A percentile compares a stretch with the other conserved stretches of the same genome.
Conservation (phyloP, 2,797 vertebrate species). For the Hafferia zeledoni region DNA sequence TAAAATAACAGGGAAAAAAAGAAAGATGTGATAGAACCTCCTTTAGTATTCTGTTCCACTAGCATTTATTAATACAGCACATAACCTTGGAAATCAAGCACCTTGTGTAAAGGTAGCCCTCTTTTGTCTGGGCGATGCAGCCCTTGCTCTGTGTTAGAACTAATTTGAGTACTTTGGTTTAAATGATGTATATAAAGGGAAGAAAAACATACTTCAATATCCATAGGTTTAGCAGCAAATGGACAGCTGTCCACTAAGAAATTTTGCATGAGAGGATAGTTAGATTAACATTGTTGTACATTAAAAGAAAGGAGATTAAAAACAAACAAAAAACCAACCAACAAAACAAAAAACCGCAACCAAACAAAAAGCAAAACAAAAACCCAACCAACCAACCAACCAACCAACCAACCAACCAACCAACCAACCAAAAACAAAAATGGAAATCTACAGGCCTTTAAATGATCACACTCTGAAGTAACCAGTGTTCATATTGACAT, state of each 20-base stretch:
- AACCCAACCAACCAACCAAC: too few relatives aligned
- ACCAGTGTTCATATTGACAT: not conserved
- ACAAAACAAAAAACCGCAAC: not conserved
- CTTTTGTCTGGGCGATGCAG: not conserved
- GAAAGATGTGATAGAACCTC: not conserved
- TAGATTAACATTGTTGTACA: not conserved
- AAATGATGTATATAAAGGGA: not conserved
- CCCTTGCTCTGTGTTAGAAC: not conserved
- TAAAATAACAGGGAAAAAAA: not conserved
- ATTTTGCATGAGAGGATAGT: not conserved
- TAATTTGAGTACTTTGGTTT: not conserved
- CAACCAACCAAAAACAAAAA: too few relatives aligned
- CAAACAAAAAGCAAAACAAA: too few relatives aligned
- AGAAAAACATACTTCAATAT: not conserved
- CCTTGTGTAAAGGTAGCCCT: not conserved
- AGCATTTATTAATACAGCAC: not conserved
- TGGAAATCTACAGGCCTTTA: not conserved
- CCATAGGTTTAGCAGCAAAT: not conserved
- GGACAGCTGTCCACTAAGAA: not conserved
- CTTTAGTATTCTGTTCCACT: not conserved
- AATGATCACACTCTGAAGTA: not conserved
- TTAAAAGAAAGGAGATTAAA: not conserved
- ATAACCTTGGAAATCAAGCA: conserved; percentile 13
- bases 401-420: too few relatives aligned
- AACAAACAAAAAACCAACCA: too few relatives aligned